phyloP scores from a whole-genome alignment of 2,113 vertebrate species.

The Crypturellus undulatus region DNA sequence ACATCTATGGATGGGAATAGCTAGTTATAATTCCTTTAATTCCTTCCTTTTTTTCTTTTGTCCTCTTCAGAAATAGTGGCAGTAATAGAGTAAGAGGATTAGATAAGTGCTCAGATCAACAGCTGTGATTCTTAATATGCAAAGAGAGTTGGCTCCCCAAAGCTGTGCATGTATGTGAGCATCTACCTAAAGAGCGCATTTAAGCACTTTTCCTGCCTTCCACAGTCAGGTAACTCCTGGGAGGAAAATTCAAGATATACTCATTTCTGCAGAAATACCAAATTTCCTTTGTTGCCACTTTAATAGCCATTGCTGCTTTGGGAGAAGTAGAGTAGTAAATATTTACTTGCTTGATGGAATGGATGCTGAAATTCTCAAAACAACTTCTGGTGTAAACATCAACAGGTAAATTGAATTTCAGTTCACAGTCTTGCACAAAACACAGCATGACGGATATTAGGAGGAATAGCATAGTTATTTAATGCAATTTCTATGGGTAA shows the following conservation, averaged over 20 bases:
- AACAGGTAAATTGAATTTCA: conserved; percentile 27
- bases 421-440: not conserved
- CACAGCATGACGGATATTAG: not conserved
- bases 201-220: not conserved
- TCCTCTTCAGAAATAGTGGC: no score
- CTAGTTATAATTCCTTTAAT: no score
- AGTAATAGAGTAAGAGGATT: no score
- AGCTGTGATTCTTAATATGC: not conserved
- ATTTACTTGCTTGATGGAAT: conserved; percentile 1
- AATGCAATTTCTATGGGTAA: not conserved
- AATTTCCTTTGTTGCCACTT: not conserved
- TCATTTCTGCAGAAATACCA: not conserved
- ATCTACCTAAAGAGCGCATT: not conserved
- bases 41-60: no score
- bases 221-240: not conserved
- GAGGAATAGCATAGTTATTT: not conserved
- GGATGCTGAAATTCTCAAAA: conserved; percentile 10
- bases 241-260: not conserved
- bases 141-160: not conserved
- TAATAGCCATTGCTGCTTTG: not conserved
- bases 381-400: not conserved
- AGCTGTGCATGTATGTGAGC: not conserved
- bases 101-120: no score
- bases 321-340: not conserved
- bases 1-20: no score